phyloP scores from a whole-genome alignment of 2,888 invertebrate genomes.

The Molorchus minor region DNA sequence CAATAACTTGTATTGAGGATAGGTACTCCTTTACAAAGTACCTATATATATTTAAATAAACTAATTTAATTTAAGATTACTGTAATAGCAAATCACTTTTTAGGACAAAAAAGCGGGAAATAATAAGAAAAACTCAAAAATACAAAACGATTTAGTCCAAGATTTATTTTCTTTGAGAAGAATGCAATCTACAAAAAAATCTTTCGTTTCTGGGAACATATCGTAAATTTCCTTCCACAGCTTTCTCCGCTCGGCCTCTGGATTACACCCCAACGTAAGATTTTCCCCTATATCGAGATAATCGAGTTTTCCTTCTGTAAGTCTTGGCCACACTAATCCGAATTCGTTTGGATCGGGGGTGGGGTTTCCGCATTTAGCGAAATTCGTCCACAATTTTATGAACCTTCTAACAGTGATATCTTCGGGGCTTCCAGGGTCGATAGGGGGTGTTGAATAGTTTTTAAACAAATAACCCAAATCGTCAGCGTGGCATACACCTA shows the following conservation, averaged over 20 bases:
- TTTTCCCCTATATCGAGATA: slow-evolving; percentile 52
- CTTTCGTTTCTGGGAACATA: background rate
- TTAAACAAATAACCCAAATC: slow-evolving; percentile 49
- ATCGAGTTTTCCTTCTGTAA: slow-evolving; percentile 39
- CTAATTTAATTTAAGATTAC: no score
- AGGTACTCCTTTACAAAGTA: no score
- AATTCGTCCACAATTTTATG: slow-evolving; percentile 52
- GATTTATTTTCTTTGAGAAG: no score
- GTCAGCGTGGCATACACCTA: slow-evolving; percentile 48
- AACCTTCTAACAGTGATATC: slow-evolving; percentile 39
- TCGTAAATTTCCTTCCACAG: slow-evolving; percentile 49
- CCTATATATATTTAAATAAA: no score
- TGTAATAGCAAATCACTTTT: no score
- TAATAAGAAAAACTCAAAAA: no score
- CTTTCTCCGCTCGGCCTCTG: slow-evolving; percentile 47
- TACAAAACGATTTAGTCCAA: no score
- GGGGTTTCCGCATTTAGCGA: slow-evolving; percentile 49
- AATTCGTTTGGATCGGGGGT: slow-evolving; percentile 38
- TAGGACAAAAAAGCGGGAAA: no score
- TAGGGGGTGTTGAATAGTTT: slow-evolving; percentile 32
- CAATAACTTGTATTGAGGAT: no score
- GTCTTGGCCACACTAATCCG: slow-evolving; percentile 48
- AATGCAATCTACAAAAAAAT: no score
- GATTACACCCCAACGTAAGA: slow-evolving; percentile 43
- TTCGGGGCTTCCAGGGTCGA: slow-evolving; percentile 37